Evolutionary conservation across 2,888 invertebrate species (phyloP).

Genomic region (Brachyptera risi): DNA sequence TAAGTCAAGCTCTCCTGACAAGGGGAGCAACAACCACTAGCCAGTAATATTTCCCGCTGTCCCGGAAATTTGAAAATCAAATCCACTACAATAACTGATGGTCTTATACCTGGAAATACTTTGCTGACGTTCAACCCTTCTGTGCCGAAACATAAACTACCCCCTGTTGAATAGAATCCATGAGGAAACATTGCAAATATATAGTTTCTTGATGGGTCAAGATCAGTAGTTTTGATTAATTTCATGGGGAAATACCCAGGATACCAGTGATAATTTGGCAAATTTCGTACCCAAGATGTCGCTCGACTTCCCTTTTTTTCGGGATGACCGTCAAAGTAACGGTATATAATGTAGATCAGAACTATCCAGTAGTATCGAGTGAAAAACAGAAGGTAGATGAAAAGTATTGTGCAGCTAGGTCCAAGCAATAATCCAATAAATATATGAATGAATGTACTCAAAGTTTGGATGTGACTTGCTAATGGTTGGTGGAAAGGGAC

Average conservation of each 20-base stretch:
- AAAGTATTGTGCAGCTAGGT: slow-evolving; percentile 47
- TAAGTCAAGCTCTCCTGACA: slow-evolving; percentile 63
- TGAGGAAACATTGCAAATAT: slow-evolving; percentile 88
- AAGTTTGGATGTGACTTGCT: slow-evolving; percentile 76
- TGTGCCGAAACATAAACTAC: slow-evolving; percentile 44
- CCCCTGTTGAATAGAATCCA: slow-evolving; percentile 78
- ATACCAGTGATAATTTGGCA: slow-evolving; percentile 68
- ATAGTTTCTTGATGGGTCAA: slow-evolving; percentile 77
- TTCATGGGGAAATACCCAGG: slow-evolving; percentile 82
- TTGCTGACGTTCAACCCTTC: slow-evolving; percentile 43
- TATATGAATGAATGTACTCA: slow-evolving; percentile 60
- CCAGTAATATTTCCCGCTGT: slow-evolving; percentile 61
- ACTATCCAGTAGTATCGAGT: slow-evolving; percentile 42
- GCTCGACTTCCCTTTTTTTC: slow-evolving; percentile 54
- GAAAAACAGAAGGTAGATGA: slow-evolving; percentile 53
- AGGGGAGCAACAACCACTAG: slow-evolving; percentile 54
- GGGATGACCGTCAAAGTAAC: slow-evolving; percentile 59
- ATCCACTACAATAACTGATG: slow-evolving; percentile 62
- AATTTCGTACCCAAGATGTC: slow-evolving; percentile 58
- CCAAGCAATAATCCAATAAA: neutral
- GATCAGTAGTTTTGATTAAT: slow-evolving; percentile 74
- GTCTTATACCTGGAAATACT: slow-evolving; percentile 59
- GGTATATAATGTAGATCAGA: slow-evolving; percentile 60
- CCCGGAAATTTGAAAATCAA: slow-evolving; percentile 71
- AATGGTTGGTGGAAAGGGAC: slow-evolving; percentile 77